Percentiles rank a stretch among this genome's conserved stretches.
Evolutionary conservation across 2,797 vertebrate species (phyloP).

Genomic region (Rhinoraja longicauda): DNA sequence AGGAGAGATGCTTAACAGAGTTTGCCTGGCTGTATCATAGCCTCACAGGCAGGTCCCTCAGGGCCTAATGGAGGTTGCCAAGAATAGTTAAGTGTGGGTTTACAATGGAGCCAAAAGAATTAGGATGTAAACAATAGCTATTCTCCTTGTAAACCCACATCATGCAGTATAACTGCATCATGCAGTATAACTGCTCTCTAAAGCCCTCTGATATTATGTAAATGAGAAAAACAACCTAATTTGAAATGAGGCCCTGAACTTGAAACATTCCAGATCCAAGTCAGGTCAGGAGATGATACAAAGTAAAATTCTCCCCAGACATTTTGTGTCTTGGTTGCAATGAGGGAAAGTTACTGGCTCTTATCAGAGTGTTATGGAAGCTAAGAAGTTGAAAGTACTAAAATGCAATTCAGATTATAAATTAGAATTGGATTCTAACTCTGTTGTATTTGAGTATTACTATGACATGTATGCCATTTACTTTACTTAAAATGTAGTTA

Average conservation of each 20-base stretch:
- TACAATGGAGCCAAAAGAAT: not conserved
- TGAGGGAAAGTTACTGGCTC: not conserved
- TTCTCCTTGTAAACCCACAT: not conserved
- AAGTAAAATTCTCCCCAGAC: not conserved
- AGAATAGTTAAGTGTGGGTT: not conserved
- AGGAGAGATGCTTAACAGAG: not conserved
- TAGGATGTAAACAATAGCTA: not conserved
- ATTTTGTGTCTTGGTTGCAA: not conserved
- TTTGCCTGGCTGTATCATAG: not conserved
- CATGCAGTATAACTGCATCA: not conserved
- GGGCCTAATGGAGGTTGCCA: not conserved
- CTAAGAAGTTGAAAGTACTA: too few species aligned
- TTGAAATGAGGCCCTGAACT: not conserved
- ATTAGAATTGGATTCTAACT: not conserved
- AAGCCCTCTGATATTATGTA: not conserved
- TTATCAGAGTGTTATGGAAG: not conserved
- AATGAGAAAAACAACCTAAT: not conserved
- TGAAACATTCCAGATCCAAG: not conserved
- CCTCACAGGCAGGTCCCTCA: not conserved
- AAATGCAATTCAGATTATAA: not conserved
- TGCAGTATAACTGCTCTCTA: not conserved
- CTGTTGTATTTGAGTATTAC: not conserved
- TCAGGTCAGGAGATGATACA: not conserved
- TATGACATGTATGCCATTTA: not conserved
- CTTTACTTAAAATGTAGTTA: not conserved